Evolutionary conservation across 2,888 invertebrate genomes (phyloP), one percentile per base, ranked within the genome.

Genomic region (Nowickia ferox): DNA sequence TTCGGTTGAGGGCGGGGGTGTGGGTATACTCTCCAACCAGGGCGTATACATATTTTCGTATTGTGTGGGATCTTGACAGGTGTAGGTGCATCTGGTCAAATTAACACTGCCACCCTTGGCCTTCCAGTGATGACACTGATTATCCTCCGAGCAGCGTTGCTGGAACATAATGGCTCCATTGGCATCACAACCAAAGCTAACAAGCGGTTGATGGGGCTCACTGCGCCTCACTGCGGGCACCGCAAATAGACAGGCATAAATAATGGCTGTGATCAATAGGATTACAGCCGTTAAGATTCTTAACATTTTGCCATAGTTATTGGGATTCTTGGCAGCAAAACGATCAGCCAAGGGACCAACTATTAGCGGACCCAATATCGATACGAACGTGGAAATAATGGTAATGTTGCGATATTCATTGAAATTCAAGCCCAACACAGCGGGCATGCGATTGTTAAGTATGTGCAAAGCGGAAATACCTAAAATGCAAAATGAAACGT

Each of bases 381-480:
- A 96, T 19, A 97, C 94, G 88, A 96, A 95, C 8, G 98, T 96
- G 38, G 97, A 95, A 75, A 97, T 94, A 59, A 96, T 95, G 77
- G 96, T 97, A 89, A 98, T 95, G 79, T 96, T 94, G 22, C 96
- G 95, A 46, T 96, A 95, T 92, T 98, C 97, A 74, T 95, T 94
- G 86, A 95, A 93, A 74, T 95, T 95, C 88, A 98, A 92, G 1
- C 97, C 97, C 75, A 92, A 86, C 46, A 89, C 84, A 22, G 88
- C 40, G 0, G 92, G 92, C 86, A 89, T 97, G 82, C 96, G 94
- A 19, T 96, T 95, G 86, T 98, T 95, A 93, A 97, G 96, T 9
- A 97, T 96, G 89, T 96, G 95, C 87, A 98, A 94, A 89, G 96
- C 96, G 87, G 97, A 97, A 89, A 97, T 93, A 88, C 96, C 97